Conservation (phyloP, 2,797 vertebrate species). For the Hirundo rustica region DNA sequence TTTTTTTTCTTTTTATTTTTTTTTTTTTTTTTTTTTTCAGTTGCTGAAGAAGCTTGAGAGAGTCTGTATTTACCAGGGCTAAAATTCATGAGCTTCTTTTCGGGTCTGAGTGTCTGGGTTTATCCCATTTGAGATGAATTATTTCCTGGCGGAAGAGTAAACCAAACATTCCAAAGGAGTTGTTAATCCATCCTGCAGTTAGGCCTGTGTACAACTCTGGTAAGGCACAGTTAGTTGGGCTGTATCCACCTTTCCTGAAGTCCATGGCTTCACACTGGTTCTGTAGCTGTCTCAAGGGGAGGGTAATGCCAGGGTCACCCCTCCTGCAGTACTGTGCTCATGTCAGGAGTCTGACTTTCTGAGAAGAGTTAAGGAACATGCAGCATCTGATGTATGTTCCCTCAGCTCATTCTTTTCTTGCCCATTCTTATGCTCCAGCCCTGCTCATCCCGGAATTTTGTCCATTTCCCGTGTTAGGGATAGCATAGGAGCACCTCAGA, state of each 20-base stretch:
- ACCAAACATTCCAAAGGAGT: neutral
- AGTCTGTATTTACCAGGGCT: neutral
- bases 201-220: rapidly evolving
- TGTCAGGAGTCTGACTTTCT: neutral
- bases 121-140: neutral
- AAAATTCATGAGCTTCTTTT: neutral
- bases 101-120: neutral
- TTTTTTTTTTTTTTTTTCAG: neutral
- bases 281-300: rapidly evolving
- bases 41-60: neutral
- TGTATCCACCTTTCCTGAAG: neutral
- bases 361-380: neutral
- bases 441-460: neutral
- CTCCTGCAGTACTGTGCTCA: neutral
- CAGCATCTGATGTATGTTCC: neutral
- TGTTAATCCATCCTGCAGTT: neutral
- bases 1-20: neutral
- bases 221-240: neutral
- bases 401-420: neutral
- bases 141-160: neutral
- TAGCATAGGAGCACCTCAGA: neutral
- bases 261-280: neutral
- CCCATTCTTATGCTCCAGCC: neutral
- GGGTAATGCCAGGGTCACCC: neutral
- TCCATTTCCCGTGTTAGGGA: rapidly evolving